Conservation (phyloP, 2,888 invertebrate species). For the Plebejus argus region DNA sequence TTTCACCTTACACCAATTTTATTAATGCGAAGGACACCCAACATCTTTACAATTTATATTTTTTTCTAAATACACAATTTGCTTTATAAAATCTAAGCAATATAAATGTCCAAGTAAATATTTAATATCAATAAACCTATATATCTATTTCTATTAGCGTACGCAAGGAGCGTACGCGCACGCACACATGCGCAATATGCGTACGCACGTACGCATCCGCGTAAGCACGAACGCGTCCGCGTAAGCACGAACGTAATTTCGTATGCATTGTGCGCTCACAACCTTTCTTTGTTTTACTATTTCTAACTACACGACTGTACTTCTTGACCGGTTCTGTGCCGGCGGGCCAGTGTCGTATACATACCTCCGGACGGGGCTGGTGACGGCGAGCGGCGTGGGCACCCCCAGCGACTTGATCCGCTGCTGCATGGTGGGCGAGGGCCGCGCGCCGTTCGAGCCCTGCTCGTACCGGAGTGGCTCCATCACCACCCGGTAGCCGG, state of each 20-base stretch:
- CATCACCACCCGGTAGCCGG: conserved; percentile 77
- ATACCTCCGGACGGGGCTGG: conserved; percentile 93
- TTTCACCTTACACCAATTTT: neutral
- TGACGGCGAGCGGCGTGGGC: conserved; percentile 92
- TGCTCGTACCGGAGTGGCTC: conserved; percentile 72
- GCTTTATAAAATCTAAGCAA: neutral
- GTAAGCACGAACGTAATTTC: too few species aligned
- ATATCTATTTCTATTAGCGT: neutral
- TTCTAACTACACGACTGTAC: neutral
- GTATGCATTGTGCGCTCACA: neutral
- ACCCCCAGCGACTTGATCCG: conserved; percentile 94
- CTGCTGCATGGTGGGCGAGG: conserved; percentile 93
- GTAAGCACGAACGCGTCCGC: neutral
- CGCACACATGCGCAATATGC: neutral
- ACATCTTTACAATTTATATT: neutral
- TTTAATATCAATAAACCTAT: neutral
- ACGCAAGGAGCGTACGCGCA: neutral
- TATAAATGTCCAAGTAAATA: neutral
- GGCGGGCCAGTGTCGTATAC: conserved; percentile 17
- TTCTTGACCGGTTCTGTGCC: neutral
- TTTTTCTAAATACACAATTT: neutral
- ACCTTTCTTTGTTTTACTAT: neutral
- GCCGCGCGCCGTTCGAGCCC: conserved; percentile 72
- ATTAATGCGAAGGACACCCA: neutral
- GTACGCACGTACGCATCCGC: neutral